A percentile compares a stretch with the other conserved stretches of the same genome.
Evolutionary conservation across 2,888 invertebrate genomes (phyloP).

Genomic region (Drosophila atripex): DNA sequence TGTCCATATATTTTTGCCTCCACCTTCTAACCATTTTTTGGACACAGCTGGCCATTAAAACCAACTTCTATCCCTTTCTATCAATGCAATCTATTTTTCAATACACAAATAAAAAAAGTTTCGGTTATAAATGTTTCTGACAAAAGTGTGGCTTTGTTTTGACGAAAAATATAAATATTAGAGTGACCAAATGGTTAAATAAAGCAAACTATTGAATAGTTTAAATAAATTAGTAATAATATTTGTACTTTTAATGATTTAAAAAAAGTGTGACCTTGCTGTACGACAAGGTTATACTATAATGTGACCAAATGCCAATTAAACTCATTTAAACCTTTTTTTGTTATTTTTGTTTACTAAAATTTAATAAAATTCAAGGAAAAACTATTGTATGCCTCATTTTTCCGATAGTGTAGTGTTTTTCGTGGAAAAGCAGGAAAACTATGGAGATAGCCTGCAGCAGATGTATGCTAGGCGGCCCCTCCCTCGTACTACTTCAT

Average conservation of each 20-base stretch:
- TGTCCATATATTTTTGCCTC: neutral
- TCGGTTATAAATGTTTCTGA: neutral
- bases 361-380: neutral
- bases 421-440: constrained; percentile 16
- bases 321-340: too few relatives aligned
- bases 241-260: neutral
- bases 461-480: constrained; percentile 12
- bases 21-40: constrained; percentile 8
- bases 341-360: too few relatives aligned
- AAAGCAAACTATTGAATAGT: neutral
- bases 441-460: constrained; percentile 45
- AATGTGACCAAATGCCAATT: too few relatives aligned
- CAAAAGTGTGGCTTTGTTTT: neutral
- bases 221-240: neutral
- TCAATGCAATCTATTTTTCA: neutral
- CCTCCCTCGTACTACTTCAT: neutral
- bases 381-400: too few relatives aligned
- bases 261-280: too few relatives aligned
- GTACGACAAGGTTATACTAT: too few relatives aligned
- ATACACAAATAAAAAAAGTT: neutral
- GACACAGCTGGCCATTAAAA: constrained; percentile 41
- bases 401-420: constrained; percentile 10
- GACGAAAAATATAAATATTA: neutral
- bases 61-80: constrained; percentile 7
- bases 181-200: neutral